A percentile compares a stretch with the other conserved stretches of the same genome.
Evolutionary conservation across 2,888 invertebrate genomes (phyloP).

Genomic region (Conus canariensis): DNA sequence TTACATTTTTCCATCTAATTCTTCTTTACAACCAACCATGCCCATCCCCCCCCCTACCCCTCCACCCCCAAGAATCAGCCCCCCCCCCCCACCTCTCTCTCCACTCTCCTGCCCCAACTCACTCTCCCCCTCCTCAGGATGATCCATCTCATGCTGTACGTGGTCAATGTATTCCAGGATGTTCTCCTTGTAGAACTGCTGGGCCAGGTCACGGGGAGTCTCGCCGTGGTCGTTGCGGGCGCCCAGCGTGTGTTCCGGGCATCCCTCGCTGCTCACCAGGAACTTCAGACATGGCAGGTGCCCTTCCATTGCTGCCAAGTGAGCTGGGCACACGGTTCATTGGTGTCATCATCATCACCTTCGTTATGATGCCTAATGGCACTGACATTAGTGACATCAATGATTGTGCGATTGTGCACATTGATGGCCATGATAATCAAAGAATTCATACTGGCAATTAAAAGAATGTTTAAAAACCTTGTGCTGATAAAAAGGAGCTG

Average conservation of each 20-base stretch:
- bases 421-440: too few relatives aligned
- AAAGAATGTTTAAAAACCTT: too few relatives aligned
- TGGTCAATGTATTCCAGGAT: slow-evolving; percentile 78
- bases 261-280: slow-evolving; percentile 73
- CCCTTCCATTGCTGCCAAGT: slow-evolving; percentile 78
- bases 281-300: slow-evolving; percentile 78
- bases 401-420: too few relatives aligned
- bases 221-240: slow-evolving; percentile 79
- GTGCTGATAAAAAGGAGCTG: too few relatives aligned
- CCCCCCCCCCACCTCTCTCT: neutral
- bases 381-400: neutral
- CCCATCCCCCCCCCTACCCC: too few relatives aligned
- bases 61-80: neutral
- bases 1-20: too few relatives aligned
- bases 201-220: slow-evolving; percentile 78
- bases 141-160: slow-evolving; percentile 78
- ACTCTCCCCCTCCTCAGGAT: slow-evolving; percentile 78
- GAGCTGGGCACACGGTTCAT: slow-evolving; percentile 65
- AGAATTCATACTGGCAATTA: too few relatives aligned
- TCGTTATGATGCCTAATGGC: neutral
- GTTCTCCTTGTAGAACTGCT: slow-evolving; percentile 78
- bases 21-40: too few relatives aligned
- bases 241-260: slow-evolving; percentile 71
- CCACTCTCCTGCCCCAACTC: slow-evolving; percentile 44
- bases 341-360: neutral